phyloP scores from a whole-genome alignment of 2,888 invertebrate genomes.

The Opisthograptis luteolata region DNA sequence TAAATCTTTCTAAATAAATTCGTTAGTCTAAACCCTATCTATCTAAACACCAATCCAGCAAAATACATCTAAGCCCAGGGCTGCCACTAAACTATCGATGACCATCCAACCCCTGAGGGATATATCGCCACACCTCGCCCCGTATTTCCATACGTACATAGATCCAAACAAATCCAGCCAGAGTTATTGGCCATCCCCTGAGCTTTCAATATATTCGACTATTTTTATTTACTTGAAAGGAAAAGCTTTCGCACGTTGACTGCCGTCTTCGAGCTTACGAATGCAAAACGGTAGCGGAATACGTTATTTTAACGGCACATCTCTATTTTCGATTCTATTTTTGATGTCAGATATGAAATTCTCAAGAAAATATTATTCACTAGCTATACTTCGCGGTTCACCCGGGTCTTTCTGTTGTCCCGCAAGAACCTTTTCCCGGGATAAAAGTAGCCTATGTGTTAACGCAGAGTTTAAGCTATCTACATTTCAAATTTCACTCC shows the following conservation, averaged over 20 bases:
- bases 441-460: no score
- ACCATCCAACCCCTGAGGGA: constrained; percentile 43
- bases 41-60: constrained; percentile 22
- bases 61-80: constrained; percentile 38
- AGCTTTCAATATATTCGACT: constrained; percentile 75
- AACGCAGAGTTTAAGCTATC: no score
- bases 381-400: no score
- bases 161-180: constrained; percentile 67
- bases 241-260: constrained; percentile 60
- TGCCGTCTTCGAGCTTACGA: constrained; percentile 51
- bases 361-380: not conserved
- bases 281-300: constrained; percentile 65
- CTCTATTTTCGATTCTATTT: constrained; percentile 41
- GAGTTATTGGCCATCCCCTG: constrained; percentile 78
- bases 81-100: constrained; percentile 54
- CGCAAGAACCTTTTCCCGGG: no score
- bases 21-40: constrained; percentile 16
- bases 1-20: not conserved
- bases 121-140: constrained; percentile 52
- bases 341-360: constrained; percentile 18
- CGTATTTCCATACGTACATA: constrained; percentile 73
- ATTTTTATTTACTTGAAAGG: constrained; percentile 75
- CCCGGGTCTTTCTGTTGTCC: no score
- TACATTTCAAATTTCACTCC: no score
- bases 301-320: constrained; percentile 58